Conservation (phyloP, 1,140 invertebrate genomes). For the Penaeus chinensis region DNA sequence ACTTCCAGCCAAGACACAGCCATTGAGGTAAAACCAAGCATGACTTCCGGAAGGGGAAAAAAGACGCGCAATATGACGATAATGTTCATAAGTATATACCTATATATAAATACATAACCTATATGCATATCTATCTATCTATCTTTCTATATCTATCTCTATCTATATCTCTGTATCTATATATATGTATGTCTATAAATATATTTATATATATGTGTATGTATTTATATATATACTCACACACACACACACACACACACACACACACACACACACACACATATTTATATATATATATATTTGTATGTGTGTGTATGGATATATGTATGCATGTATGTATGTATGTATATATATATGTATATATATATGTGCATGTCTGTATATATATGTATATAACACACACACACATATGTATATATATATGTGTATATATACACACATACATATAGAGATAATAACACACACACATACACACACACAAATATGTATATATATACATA, state of each 20-base stretch:
- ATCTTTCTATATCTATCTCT: neutral
- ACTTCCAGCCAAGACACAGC: too few species aligned
- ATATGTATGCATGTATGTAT: too few species aligned
- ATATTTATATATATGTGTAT: conserved; percentile 11
- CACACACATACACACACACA: too few species aligned
- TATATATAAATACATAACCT: neutral
- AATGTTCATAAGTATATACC: neutral
- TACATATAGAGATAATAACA: conserved; percentile 4
- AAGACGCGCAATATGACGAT: too few species aligned
- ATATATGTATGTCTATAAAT: neutral
- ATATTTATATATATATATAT: conserved; percentile 17
- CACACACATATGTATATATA: neutral
- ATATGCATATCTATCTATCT: neutral
- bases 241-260: neutral
- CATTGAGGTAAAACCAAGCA: too few species aligned
- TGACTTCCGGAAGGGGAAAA: too few species aligned
- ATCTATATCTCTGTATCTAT: neutral
- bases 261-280: too few species aligned
- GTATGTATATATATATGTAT: too few species aligned
- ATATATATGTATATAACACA: too few species aligned
- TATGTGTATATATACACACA: neutral
- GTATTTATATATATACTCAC: neutral
- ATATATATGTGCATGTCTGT: too few species aligned
- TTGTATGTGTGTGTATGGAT: too few species aligned
- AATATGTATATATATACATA: conserved; percentile 2